phyloP scores from a whole-genome alignment of 2,113 vertebrate species.

The Motacilla alba region DNA sequence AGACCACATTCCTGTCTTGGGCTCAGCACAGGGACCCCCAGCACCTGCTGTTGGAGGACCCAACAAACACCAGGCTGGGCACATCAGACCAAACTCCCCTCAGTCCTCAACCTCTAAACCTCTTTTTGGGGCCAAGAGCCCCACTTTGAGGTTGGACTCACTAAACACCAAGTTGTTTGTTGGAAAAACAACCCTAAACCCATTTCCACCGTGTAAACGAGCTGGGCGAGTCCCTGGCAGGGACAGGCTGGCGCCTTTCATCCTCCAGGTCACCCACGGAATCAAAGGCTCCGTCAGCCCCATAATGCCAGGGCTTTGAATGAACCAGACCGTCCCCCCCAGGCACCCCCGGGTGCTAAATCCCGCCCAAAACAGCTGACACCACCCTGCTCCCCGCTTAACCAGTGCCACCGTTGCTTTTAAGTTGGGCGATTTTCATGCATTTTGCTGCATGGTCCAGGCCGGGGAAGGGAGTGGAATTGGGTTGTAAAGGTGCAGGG shows the following conservation, averaged over 20 bases:
- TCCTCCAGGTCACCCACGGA: neutral
- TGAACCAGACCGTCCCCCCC: neutral
- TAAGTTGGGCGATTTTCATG: neutral
- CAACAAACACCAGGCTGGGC: neutral
- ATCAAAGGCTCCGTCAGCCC: neutral
- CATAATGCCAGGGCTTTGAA: rapidly evolving
- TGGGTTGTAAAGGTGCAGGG: too few species aligned
- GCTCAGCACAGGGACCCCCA: rapidly evolving
- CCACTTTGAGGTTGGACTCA: neutral
- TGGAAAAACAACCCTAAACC: neutral
- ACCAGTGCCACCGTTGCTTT: neutral
- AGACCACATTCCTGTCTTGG: rapidly evolving
- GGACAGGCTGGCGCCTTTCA: rapidly evolving
- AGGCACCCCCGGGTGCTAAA: neutral
- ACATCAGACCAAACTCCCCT: rapidly evolving
- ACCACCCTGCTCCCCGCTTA: neutral
- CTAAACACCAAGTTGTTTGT: neutral
- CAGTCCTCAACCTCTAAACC: neutral
- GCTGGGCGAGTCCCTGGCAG: neutral
- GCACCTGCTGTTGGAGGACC: neutral
- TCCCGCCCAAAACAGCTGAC: neutral
- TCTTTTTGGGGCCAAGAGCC: neutral
- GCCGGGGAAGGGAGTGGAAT: rapidly evolving
- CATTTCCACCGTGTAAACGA: rapidly evolving
- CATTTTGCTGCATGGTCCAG: neutral